These are phyloP conservation scores for Hymenochirus boettgeri DNA, from an alignment of 2,113 vertebrate genomes.

Conservation along the genomic window DNA sequence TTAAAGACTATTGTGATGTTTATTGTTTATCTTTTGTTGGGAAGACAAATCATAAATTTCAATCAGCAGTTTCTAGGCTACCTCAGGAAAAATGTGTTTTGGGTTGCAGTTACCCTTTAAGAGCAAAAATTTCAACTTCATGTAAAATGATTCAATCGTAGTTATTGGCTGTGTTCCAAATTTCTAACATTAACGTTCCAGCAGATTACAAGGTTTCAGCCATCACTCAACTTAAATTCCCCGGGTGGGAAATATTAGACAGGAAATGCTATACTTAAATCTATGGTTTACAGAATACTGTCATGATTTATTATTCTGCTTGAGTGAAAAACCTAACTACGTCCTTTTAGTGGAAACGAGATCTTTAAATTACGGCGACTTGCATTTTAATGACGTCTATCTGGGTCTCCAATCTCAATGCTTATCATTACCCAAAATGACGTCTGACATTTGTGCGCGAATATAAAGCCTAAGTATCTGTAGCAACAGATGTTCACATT, in stretches of 20 bases:
- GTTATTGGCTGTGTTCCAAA: no score
- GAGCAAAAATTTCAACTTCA: no score
- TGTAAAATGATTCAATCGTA: background rate
- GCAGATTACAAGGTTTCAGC: no score
- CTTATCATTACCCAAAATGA: conserved; percentile 7
- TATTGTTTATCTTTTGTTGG: no score
- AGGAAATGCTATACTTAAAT: conserved; percentile 21
- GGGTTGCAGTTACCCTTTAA: no score
- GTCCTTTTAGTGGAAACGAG: conserved; percentile 16
- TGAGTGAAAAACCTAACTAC: conserved; percentile 8
- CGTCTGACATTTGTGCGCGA: conserved; percentile 18
- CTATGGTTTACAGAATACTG: conserved; percentile 15
- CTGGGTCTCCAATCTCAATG: conserved; percentile 26
- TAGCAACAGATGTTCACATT: conserved; percentile 25
- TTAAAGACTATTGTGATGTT: no score
- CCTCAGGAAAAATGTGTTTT: no score
- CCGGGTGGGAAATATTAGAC: background rate
- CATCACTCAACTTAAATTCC: background rate
- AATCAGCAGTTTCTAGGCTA: no score
- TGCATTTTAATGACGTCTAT: conserved; percentile 24
- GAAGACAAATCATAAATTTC: no score
- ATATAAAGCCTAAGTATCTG: conserved; percentile 13
- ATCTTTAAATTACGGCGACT: conserved; percentile 22
- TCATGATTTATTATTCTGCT: conserved; percentile 27
- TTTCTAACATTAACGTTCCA: no score